Conservation (phyloP, 2,888 invertebrate genomes). For the Polymixis flavicincta region DNA sequence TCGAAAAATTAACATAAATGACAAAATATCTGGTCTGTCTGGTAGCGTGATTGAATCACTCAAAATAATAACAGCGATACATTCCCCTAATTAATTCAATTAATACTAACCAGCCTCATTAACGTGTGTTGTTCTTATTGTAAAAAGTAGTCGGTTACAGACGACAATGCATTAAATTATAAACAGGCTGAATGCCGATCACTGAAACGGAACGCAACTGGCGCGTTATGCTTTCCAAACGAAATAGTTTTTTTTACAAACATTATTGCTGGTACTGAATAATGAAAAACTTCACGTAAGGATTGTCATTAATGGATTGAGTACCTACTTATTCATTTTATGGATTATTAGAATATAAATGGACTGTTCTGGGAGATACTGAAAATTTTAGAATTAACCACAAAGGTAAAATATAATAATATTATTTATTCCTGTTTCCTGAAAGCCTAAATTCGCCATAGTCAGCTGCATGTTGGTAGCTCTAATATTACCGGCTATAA, state of each 20-base stretch:
- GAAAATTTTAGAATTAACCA: background rate
- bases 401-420: background rate
- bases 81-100: constrained; percentile 57
- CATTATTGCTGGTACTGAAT: constrained; percentile 40
- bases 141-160: constrained; percentile 69
- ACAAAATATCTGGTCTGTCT: background rate
- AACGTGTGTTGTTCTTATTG: constrained; percentile 65
- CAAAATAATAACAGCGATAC: constrained; percentile 19
- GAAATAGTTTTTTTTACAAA: constrained; percentile 62
- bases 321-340: constrained; percentile 4
- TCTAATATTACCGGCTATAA: background rate
- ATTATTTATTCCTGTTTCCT: constrained; percentile 4
- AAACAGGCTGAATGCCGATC: constrained; percentile 81
- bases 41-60: constrained; percentile 36
- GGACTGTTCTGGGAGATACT: background rate
- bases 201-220: constrained; percentile 80
- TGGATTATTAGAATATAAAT: background rate
- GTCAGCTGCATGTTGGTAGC: background rate
- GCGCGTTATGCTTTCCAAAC: constrained; percentile 85
- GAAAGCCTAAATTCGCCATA: background rate
- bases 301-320: constrained; percentile 19
- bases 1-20: constrained; percentile 11
- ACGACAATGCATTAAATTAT: constrained; percentile 77
- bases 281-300: constrained; percentile 36
- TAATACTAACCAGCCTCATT: constrained; percentile 37